Evolutionary conservation across 2,888 invertebrate genomes (phyloP), one percentile per base, ranked within the genome.

Genomic region (Biston betularia): DNA sequence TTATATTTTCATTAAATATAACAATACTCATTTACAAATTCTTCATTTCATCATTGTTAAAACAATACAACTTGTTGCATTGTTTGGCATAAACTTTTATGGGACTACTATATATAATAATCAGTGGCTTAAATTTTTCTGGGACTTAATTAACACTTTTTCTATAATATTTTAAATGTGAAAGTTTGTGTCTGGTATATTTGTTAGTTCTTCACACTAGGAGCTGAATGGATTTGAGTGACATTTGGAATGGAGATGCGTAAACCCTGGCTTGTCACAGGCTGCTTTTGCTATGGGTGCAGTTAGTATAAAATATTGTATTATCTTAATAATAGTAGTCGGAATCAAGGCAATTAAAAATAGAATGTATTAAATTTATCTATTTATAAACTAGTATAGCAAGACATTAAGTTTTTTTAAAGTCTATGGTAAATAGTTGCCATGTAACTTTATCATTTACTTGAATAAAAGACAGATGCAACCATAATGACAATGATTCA

Each of bases 271-370:
- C 24, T 24, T 24, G 24, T 24, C 24, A 24, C 24, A 24, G 24
- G 24, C 24, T 24, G 3, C 24, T 2, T 24, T 24, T 24, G 24
- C 3, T 24, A 24, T 24, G 24, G 24, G 24, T 24, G 24, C 24
- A 2, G 24, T 24, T 24, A 24, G 24, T 54, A 54, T 40, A 8
- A 38, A 38, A 15, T 11, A 53, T 50, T 34, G 14, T 52, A 52
- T 63, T 68, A 62, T 57, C 69, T 71, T 71, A 69, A 61, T 60
- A 69, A 54, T 73, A 73, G 70, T 70, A 73, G 69, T 73, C 65
- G 68, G 69, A 73, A 63, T 66, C 55, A 63, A 69, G 53, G 60
- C 49, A 53, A 68, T 50, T 45, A 40, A 42, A 57, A 40, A 10
- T 42, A 14, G 34, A 14, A 35, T 33, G 33, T 33, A 58, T 56